phyloP scores from a whole-genome alignment of 2,113 vertebrate species.

The pig (Sus scrofa) region DNA sequence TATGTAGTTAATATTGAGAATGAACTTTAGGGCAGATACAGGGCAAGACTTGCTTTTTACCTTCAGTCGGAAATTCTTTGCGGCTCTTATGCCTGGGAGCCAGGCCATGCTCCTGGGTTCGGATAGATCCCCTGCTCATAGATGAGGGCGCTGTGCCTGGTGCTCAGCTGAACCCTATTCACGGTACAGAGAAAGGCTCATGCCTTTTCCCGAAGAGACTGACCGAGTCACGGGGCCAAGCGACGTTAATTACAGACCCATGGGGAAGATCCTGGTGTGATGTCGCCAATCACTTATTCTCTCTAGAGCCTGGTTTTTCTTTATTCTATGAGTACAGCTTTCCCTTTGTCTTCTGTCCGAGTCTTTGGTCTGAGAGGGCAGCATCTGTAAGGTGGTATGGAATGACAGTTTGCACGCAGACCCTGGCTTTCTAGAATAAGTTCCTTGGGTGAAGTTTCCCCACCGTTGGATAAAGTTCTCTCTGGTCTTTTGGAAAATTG shows the following conservation, averaged over 20 bases:
- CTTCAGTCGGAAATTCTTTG: constrained; percentile 23
- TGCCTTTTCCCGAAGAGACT: background rate
- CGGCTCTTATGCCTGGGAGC: background rate
- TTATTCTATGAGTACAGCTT: background rate
- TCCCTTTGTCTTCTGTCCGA: background rate
- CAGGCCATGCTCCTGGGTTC: background rate
- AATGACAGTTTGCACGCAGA: background rate
- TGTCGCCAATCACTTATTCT: background rate
- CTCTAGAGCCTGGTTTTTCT: background rate
- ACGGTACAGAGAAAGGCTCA: background rate
- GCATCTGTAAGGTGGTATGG: fast-evolving
- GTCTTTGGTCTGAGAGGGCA: background rate
- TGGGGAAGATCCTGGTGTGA: background rate
- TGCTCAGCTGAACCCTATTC: background rate
- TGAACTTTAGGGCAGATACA: background rate
- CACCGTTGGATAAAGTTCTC: fast-evolving
- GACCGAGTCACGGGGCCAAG: background rate
- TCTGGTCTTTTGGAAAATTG: background rate
- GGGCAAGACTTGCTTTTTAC: constrained; percentile 20
- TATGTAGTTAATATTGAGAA: background rate
- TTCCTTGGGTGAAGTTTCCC: background rate
- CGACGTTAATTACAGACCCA: background rate
- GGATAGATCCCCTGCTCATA: background rate
- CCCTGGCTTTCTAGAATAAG: background rate
- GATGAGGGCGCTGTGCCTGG: background rate